Percentiles rank a stretch among this genome's conserved stretches.
These are phyloP conservation scores for Hipparchia semele DNA, from an alignment of 2,888 invertebrate genomes.

Conservation along the genomic window DNA sequence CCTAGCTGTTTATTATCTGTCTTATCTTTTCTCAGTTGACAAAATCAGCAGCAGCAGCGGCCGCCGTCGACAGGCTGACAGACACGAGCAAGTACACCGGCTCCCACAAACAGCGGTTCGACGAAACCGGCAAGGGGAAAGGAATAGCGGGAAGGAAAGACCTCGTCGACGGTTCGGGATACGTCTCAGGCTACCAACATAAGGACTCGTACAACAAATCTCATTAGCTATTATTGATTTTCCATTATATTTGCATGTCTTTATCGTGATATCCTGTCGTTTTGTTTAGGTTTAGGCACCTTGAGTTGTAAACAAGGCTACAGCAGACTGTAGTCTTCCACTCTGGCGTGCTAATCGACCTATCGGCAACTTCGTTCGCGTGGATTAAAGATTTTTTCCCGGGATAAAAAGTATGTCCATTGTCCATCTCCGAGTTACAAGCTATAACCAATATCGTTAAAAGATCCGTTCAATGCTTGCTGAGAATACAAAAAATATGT, in stretches of 20 bases:
- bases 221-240: constrained; percentile 57
- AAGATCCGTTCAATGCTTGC: too few relatives aligned
- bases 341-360: too few relatives aligned
- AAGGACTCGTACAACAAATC: constrained; percentile 89
- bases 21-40: constrained; percentile 56
- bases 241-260: constrained; percentile 22
- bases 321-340: too few relatives aligned
- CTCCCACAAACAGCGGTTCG: constrained; percentile 93
- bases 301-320: too few relatives aligned
- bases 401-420: too few relatives aligned
- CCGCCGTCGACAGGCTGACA: constrained; percentile 89
- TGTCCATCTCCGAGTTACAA: too few relatives aligned
- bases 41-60: constrained; percentile 76
- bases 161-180: constrained; percentile 88
- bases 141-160: constrained; percentile 93
- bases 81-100: constrained; percentile 95
- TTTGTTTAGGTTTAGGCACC: not conserved
- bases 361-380: too few relatives aligned
- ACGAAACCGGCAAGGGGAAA: constrained; percentile 92
- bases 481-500: too few relatives aligned
- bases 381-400: too few relatives aligned
- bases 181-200: constrained; percentile 93
- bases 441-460: too few relatives aligned
- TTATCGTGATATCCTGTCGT: constrained; percentile 9
- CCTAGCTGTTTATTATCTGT: not conserved